Conservation (phyloP, 2,797 vertebrate genomes). For the Mus spretus region DNA sequence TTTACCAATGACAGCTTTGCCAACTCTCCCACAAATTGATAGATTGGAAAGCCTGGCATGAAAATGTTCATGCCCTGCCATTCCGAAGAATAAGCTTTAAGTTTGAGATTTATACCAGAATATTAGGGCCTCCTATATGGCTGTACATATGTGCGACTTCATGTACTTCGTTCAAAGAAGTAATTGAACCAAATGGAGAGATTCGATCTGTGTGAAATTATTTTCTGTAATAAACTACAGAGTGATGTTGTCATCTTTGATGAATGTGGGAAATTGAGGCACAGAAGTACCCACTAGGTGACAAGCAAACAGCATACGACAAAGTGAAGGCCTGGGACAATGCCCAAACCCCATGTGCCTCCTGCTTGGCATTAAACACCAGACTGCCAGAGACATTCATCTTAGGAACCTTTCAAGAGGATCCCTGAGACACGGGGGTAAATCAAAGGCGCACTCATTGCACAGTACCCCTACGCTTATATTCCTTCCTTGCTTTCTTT, state of each 20-base stretch:
- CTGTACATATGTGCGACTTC: background rate
- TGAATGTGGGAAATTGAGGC: constrained; percentile 83
- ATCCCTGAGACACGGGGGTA: constrained; percentile 59
- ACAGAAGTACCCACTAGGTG: constrained; percentile 82
- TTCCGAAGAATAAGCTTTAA: constrained; percentile 70
- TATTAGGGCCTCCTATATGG: constrained; percentile 61
- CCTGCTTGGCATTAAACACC: constrained; percentile 76
- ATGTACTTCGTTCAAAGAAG: background rate
- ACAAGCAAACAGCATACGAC: constrained; percentile 83
- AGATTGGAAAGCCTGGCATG: constrained; percentile 79
- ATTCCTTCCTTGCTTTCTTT: constrained; percentile 2
- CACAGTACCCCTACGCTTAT: background rate
- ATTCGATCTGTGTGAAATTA: constrained; percentile 18
- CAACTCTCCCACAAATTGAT: constrained; percentile 82
- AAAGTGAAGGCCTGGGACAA: constrained; percentile 80
- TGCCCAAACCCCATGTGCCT: constrained; percentile 77
- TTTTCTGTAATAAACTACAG: constrained; percentile 37
- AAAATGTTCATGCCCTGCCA: constrained; percentile 76
- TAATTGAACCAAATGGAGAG: constrained; percentile 58
- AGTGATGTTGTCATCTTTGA: constrained; percentile 81
- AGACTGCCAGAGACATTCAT: constrained; percentile 79
- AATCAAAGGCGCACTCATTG: constrained; percentile 37
- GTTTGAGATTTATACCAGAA: constrained; percentile 50
- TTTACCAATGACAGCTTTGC: constrained; percentile 79
- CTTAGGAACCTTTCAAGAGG: constrained; percentile 75